Percentiles rank a stretch among this genome's conserved stretches.
These are phyloP conservation scores for Lasiommata megera DNA, from an alignment of 2,888 invertebrate genomes.

Conservation along the genomic window DNA sequence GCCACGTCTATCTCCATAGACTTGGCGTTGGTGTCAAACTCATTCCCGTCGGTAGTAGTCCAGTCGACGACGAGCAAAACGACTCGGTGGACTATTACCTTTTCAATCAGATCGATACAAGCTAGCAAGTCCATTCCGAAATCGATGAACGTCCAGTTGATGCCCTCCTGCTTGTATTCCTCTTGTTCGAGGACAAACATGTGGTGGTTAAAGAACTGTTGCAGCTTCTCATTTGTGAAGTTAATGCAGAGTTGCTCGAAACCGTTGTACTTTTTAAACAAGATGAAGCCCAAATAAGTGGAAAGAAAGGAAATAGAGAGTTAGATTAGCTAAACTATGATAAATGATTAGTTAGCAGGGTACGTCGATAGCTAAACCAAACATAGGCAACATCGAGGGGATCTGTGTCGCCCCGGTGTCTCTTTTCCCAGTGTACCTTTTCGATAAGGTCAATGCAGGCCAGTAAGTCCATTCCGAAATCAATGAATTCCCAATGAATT, in stretches of 20 bases:
- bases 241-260: conserved; percentile 99
- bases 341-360: conserved; percentile 51
- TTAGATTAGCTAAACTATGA: conserved; percentile 43
- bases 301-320: conserved; percentile 47
- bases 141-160: conserved; percentile 98
- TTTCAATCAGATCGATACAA: conserved; percentile 97
- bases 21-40: conserved; percentile 36
- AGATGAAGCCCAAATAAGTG: conserved; percentile 56
- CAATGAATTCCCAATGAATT: conserved; percentile 99
- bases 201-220: conserved; percentile 99
- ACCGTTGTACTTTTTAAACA: conserved; percentile 90
- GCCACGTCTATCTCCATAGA: conserved; percentile 44
- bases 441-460: conserved; percentile 99
- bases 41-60: conserved; percentile 43
- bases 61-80: conserved; percentile 38
- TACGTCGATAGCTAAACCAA: conserved; percentile 40
- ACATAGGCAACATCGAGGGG: conserved; percentile 41
- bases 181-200: conserved; percentile 99
- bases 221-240: conserved; percentile 98
- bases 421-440: conserved; percentile 87
- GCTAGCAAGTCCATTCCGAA: conserved; percentile 98
- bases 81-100: conserved; percentile 83
- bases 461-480: conserved; percentile 99
- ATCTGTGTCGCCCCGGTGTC: conserved; percentile 47
- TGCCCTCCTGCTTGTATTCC: conserved; percentile 96